Evolutionary conservation across 2,797 vertebrate species (phyloP).

Genomic region (Macropodus opercularis): DNA sequence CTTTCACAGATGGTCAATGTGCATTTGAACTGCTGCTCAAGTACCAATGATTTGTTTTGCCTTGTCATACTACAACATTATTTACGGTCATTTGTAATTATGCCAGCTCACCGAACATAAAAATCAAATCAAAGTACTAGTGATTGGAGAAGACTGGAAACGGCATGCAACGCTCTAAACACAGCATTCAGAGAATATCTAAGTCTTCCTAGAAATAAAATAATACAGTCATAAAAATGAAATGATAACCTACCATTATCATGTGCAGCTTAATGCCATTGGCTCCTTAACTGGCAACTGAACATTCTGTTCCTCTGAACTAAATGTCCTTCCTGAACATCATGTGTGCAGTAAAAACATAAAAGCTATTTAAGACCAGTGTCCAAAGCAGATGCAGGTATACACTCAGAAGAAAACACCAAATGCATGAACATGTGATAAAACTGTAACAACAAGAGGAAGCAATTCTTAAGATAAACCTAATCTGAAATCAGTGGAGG

Average conservation of each 20-base stretch:
- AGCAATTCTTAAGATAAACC: no score
- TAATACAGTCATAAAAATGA: neutral
- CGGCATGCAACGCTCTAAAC: neutral
- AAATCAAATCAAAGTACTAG: neutral
- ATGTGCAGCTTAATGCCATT: slow-evolving; percentile 1
- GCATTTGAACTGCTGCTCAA: slow-evolving; percentile 12
- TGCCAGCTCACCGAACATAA: neutral
- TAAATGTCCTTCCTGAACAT: slow-evolving; percentile 1
- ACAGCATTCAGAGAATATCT: neutral
- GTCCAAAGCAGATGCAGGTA: slow-evolving; percentile 2
- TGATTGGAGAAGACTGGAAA: neutral
- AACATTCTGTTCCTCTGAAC: neutral
- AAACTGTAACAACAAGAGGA: neutral
- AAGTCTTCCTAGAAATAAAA: neutral
- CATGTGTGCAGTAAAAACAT: slow-evolving; percentile 21
- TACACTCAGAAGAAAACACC: neutral
- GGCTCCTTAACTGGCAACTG: neutral
- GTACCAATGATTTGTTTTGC: neutral
- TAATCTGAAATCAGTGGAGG: neutral
- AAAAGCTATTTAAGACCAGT: slow-evolving; percentile 8
- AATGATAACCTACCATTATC: slow-evolving; percentile 15
- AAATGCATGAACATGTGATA: slow-evolving; percentile 1
- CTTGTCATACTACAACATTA: neutral
- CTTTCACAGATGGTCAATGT: slow-evolving; percentile 36
- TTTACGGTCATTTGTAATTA: neutral